Evolutionary conservation across 2,113 vertebrate species (phyloP).

Genomic region (Oreocharis arfaki): DNA sequence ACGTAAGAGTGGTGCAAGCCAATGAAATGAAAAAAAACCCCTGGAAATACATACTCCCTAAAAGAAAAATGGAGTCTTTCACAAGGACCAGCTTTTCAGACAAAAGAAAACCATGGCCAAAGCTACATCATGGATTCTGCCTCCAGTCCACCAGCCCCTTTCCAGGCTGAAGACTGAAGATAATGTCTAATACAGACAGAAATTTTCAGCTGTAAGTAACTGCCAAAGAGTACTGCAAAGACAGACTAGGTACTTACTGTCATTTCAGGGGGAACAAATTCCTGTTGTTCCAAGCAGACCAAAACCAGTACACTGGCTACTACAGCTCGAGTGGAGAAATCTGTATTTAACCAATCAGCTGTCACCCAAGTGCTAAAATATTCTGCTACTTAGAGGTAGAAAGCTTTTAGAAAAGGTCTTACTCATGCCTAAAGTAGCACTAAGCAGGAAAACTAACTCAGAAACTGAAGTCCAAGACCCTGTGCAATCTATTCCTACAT

Average conservation of each 20-base stretch:
- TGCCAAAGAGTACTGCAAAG: neutral
- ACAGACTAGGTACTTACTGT: neutral
- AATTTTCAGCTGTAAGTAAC: neutral
- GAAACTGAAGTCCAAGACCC: neutral
- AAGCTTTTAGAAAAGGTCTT: neutral
- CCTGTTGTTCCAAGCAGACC: neutral
- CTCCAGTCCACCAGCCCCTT: neutral
- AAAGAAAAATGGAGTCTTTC: neutral
- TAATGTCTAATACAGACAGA: neutral
- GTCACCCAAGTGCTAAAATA: neutral
- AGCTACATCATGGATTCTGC: neutral
- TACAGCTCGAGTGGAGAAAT: neutral
- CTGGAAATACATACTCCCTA: fast-evolving
- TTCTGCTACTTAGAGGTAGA: neutral
- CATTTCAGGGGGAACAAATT: neutral
- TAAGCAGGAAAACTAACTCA: neutral
- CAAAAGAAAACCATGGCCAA: neutral
- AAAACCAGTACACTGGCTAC: neutral
- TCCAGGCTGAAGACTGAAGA: neutral
- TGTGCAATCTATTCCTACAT: neutral
- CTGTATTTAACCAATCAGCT: neutral
- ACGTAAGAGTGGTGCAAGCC: neutral
- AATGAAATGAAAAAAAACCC: neutral
- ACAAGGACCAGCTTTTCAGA: neutral
- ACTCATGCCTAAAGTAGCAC: neutral